These are phyloP conservation scores for Montipora capricornis DNA, from an alignment of 64 coral and sea anemone genomes.

Conservation along the genomic window DNA sequence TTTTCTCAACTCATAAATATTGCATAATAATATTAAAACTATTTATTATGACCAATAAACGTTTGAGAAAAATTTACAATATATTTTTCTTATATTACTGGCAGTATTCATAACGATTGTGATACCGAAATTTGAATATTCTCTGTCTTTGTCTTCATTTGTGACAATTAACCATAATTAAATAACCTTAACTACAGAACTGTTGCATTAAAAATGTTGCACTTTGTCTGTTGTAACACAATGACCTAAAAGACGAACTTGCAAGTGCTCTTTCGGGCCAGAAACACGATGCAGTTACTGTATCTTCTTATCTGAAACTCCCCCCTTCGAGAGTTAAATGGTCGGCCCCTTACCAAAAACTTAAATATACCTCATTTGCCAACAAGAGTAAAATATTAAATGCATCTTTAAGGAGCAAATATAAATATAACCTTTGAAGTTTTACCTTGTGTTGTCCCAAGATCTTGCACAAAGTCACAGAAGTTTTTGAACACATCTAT, in stretches of 20 bases:
- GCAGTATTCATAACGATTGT: neutral
- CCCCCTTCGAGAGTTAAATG: no score
- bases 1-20: constrained; percentile 14
- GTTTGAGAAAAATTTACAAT: neutral
- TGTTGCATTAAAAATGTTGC: constrained; percentile 6
- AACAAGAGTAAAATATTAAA: neutral
- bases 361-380: no score
- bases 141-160: neutral
- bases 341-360: no score
- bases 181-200: constrained; percentile 3
- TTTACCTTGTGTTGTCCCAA: constrained; percentile 56
- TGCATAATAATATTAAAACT: neutral
- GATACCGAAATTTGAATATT: neutral
- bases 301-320: constrained; percentile 45
- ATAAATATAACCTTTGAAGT: constrained; percentile 41
- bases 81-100: neutral
- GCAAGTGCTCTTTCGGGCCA: neutral
- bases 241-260: neutral
- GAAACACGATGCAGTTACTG: neutral
- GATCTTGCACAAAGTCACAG: constrained; percentile 73
- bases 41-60: neutral
- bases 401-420: neutral
- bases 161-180: neutral
- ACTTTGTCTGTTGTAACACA: constrained; percentile 6
- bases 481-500: constrained; percentile 10